Evolutionary conservation across 1,140 invertebrate species (phyloP), one percentile per base, ranked within the genome.

Genomic region (Drosophila sturtevanti): DNA sequence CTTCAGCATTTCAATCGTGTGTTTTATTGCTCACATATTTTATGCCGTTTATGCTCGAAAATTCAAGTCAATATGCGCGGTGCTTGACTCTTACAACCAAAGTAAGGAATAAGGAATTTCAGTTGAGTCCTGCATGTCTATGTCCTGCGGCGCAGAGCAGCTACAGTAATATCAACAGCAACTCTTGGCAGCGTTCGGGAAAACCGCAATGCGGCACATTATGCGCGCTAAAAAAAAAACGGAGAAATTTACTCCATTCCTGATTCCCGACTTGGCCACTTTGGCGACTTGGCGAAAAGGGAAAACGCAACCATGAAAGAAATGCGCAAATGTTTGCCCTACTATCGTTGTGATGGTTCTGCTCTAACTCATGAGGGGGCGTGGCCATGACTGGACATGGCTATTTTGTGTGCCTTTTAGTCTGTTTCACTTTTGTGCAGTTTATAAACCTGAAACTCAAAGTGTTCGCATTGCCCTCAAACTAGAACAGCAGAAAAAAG

Each of bases 21-120:
- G 84, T 89, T 89, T 89, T 89, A 89, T 84, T 89, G 84, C 84
- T 72, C 84, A 89, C 84, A 89, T 89, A 89, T 89, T 89, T 89
- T 89, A 89, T 89, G 84, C 84, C 84, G 84, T 89, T 89, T 89
- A 89, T 89, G 84, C 84, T 89, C 79, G 27, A 89, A 87, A 87
- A 87, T 74, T 87, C 78, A 78, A 69, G 66, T 77, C 82, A 80
- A 77, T 73, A 65, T 81, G 55, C 68, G 72, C 78, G 61, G 61
- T 67, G 35, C 71, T 58, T 44, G 6, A 22, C 58, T 51, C 70
- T 58, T 14, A 34, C 51, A 51, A 38, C n/a, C 38, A 67, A 22
- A 52, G 64, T 7, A 31, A 4, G 4, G 27, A 31, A 31, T n/a
- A 68, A 76, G 72, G 54, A 89, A 79, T 68, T 81, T 77, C 70